A percentile compares a stretch with the other conserved stretches of the same genome.
Evolutionary conservation across 2,797 vertebrate species (phyloP).

Genomic region (Diceros bicornis): DNA sequence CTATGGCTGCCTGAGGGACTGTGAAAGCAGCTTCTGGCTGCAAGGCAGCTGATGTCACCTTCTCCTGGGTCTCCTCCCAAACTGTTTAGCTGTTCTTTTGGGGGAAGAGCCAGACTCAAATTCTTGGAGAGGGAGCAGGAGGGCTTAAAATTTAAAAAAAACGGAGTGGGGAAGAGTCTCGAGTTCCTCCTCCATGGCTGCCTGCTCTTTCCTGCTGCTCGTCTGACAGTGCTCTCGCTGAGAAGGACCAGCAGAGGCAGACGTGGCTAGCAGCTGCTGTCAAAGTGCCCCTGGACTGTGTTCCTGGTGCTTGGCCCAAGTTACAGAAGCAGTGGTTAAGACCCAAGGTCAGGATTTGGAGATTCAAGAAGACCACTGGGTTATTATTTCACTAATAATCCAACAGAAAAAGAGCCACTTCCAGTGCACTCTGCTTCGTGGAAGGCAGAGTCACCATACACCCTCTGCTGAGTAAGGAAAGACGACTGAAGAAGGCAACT

Average conservation of each 20-base stretch:
- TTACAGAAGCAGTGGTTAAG: neutral
- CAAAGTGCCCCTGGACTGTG: neutral
- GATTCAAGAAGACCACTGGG: neutral
- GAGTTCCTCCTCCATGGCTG: neutral
- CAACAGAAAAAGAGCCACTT: neutral
- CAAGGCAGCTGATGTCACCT: neutral
- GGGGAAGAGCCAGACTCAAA: conserved; percentile 25
- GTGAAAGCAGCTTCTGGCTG: neutral
- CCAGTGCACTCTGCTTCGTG: neutral
- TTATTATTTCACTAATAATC: neutral
- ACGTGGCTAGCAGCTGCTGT: neutral
- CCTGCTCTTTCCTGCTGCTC: neutral
- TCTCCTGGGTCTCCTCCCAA: neutral
- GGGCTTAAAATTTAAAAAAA: neutral
- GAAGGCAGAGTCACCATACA: neutral
- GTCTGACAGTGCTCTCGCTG: neutral
- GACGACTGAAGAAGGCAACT: neutral
- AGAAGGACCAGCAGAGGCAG: neutral
- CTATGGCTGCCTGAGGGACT: neutral
- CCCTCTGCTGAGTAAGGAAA: neutral
- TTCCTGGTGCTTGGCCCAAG: neutral
- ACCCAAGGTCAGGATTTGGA: neutral
- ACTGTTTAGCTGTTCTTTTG: neutral
- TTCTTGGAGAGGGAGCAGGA: neutral
- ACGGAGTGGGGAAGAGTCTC: neutral